A percentile compares a stretch with the other conserved stretches of the same genome.
These are phyloP conservation scores for Melanotaenia boesemani DNA, from an alignment of 2,797 vertebrate genomes.

Conservation along the genomic window DNA sequence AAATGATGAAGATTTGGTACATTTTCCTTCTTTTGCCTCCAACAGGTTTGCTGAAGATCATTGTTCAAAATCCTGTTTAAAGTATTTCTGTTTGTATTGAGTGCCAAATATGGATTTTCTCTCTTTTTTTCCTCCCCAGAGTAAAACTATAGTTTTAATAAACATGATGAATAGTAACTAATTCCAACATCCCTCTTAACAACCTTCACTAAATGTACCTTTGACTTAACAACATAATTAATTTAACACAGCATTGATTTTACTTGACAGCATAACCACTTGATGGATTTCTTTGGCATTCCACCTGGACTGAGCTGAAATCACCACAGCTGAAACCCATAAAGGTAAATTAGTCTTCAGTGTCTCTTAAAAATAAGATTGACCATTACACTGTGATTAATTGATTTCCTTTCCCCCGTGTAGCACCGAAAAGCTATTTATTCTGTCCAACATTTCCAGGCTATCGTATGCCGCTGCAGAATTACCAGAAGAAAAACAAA, in stretches of 20 bases:
- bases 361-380: slow-evolving; percentile 14
- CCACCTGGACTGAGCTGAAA: slow-evolving; percentile 36
- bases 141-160: slow-evolving; percentile 48
- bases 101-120: slow-evolving; percentile 35
- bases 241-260: slow-evolving; percentile 76
- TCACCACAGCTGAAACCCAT: slow-evolving; percentile 9
- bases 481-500: slow-evolving; percentile 3
- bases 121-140: slow-evolving; percentile 43
- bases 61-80: neutral
- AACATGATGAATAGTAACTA: slow-evolving; percentile 49
- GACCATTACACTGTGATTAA: slow-evolving; percentile 39
- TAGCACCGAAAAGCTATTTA: slow-evolving; percentile 15
- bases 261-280: slow-evolving; percentile 61
- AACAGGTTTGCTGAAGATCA: neutral
- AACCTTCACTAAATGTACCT: slow-evolving; percentile 65
- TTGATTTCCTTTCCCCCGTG: slow-evolving; percentile 33
- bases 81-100: slow-evolving; percentile 17
- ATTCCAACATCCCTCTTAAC: slow-evolving; percentile 62
- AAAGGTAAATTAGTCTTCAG: neutral
- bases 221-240: slow-evolving; percentile 70
- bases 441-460: slow-evolving; percentile 16
- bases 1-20: neutral
- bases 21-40: slow-evolving; percentile 13
- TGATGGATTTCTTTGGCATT: slow-evolving; percentile 66
- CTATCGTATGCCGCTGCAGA: slow-evolving; percentile 3